Percentiles rank a stretch among this genome's conserved stretches.
Conservation (phyloP, 2,888 invertebrate genomes). For the Xestia sexstrigata region DNA sequence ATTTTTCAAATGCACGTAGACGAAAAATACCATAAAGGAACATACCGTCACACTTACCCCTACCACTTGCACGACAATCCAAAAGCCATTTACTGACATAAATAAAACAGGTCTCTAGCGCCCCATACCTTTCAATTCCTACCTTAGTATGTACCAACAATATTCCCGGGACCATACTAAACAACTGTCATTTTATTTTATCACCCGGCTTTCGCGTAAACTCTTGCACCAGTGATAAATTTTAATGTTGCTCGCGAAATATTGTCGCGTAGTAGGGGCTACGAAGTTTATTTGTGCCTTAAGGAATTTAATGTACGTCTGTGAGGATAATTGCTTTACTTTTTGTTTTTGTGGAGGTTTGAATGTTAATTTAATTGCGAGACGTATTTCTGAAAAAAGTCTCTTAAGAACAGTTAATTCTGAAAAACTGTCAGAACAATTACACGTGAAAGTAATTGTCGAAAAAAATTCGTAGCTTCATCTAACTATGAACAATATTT, state of each 20-base stretch:
- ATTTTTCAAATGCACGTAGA: background rate
- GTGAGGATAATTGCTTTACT: conserved; percentile 47
- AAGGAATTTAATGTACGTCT: conserved; percentile 46
- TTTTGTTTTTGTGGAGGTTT: conserved; percentile 42
- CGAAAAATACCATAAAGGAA: conserved; percentile 42
- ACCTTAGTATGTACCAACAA: conserved; percentile 81
- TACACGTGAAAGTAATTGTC: background rate
- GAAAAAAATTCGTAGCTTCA: too few species aligned
- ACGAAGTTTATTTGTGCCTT: conserved; percentile 50
- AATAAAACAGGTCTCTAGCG: conserved; percentile 88
- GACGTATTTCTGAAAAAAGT: background rate
- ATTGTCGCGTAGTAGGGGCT: conserved; percentile 80
- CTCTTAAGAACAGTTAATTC: background rate
- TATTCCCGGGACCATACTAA: conserved; percentile 89
- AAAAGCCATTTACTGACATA: conserved; percentile 88
- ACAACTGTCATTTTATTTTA: conserved; percentile 91
- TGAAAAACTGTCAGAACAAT: background rate
- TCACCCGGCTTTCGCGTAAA: conserved; percentile 88
- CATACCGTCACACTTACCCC: conserved; percentile 65
- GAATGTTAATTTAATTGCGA: conserved; percentile 23
- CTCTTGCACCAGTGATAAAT: conserved; percentile 88
- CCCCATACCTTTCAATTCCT: conserved; percentile 90
- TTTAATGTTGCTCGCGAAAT: conserved; percentile 88
- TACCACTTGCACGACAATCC: conserved; percentile 84
- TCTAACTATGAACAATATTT: background rate